Base-by-base conservation (phyloP, 2,888 invertebrate species). In the Stenodema calcarata region DNA sequence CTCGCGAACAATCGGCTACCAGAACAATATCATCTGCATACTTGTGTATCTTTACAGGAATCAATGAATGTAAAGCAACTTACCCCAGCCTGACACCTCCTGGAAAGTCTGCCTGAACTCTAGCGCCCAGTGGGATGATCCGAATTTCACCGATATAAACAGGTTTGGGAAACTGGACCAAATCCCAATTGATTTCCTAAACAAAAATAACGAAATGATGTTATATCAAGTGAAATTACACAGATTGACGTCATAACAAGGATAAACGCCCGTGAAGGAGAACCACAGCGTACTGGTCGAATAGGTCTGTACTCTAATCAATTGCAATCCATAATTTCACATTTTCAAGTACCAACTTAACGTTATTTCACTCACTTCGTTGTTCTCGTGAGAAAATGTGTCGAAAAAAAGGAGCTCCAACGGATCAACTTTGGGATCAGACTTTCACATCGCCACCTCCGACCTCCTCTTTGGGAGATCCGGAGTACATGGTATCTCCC, bases 141-240 rank as follows among this genome's bases (percentile, higher is more conserved):
- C 98, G 94, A 86, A 98, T 96, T 93, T 98, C 98, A 83, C 96
- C 95, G 42, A 99, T 96, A 90, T 95, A 96, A 0, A 98, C 98
- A 18, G 98, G 98, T 90, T 96, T 95, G 0, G 98, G 97, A 91
- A 99, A 98, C 92, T 98, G 98, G 23, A 99, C 98, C 89, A 98
- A 92, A 91, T 98, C 98, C 90, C 98, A 93, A 92, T 98, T 98
- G 82, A 98, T 92, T 91, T 98, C 98, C 98, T 98, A 91, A 4
- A 16, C 0, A 23, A 0, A 62, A 62, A 62, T 62, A 23, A 62
- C 23, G 23, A 23, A 50, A 50, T 50, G 7, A 35, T 2, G 12
- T 2, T 12, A 47, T 7, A 47, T 1, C 2, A 79, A 42, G 42
- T 79, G 0, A 79, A 16, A 42, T 4, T n/a, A 78, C 28, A 75